phyloP scores from a whole-genome alignment of 2,113 vertebrate species.

The Rhinichthys klamathensis region DNA sequence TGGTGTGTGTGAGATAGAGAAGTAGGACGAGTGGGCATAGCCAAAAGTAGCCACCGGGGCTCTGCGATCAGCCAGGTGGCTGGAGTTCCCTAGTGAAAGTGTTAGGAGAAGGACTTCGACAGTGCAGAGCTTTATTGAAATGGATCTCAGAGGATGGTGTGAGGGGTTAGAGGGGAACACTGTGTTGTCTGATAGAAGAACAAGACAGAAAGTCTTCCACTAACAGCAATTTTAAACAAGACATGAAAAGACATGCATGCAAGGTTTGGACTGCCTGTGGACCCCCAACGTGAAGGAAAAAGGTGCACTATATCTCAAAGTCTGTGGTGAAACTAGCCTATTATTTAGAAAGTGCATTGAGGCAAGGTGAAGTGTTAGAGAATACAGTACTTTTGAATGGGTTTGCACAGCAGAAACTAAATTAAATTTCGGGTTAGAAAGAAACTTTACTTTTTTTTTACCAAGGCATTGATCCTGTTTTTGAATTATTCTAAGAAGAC shows the following conservation, averaged over 20 bases:
- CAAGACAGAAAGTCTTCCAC: not conserved
- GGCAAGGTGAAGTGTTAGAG: not conserved
- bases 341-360: not conserved
- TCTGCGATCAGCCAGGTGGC: slow-evolving; percentile 4
- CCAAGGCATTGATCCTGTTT: not conserved
- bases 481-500: no score
- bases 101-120: not conserved
- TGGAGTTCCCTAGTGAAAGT: not conserved
- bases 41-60: not conserved
- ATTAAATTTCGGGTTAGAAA: not conserved
- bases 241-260: slow-evolving; percentile 48
- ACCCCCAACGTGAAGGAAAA: not conserved
- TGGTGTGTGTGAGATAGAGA: slow-evolving; percentile 4
- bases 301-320: slow-evolving; percentile 35
- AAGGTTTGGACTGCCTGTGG: slow-evolving; percentile 38
- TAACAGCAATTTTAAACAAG: slow-evolving; percentile 26
- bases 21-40: not conserved
- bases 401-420: not conserved
- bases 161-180: slow-evolving; percentile 21
- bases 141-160: slow-evolving; percentile 13
- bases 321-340: not conserved
- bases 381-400: not conserved
- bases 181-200: slow-evolving; percentile 28
- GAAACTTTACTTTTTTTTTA: not conserved
- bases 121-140: slow-evolving; percentile 40